Evolutionary conservation across 92 coral and sea anemone species (phyloP).

Genomic region (Anthopleura xanthogrammica): DNA sequence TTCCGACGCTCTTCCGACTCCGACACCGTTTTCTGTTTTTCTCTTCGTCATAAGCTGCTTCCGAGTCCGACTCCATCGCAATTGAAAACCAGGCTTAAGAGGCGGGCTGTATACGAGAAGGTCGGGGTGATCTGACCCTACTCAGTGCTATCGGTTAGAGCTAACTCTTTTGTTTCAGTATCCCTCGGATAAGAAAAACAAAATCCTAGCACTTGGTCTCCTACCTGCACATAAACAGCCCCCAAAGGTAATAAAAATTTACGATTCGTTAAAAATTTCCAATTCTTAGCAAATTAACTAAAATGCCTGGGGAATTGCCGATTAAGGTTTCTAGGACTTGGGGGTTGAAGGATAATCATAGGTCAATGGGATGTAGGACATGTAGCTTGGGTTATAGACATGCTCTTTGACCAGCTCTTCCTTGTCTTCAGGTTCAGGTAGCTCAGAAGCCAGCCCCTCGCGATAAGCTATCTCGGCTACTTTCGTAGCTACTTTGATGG

Average conservation of each 20-base stretch:
- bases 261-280: neutral
- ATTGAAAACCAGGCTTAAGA: too few relatives aligned
- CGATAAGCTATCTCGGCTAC: conserved; percentile 76
- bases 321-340: neutral
- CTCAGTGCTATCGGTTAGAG: too few relatives aligned
- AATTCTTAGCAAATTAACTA: neutral
- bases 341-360: conserved; percentile 59
- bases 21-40: too few relatives aligned
- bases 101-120: too few relatives aligned
- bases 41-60: too few relatives aligned
- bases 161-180: too few relatives aligned
- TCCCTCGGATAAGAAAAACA: too few relatives aligned
- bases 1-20: too few relatives aligned
- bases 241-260: neutral
- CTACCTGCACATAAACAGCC: neutral
- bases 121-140: too few relatives aligned
- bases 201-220: too few relatives aligned
- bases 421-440: conserved; percentile 90
- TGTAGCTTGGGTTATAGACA: conserved; percentile 75
- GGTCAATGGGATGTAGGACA: conserved; percentile 88
- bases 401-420: conserved; percentile 61
- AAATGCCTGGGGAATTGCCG: too few relatives aligned
- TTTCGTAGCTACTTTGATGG: conserved; percentile 67
- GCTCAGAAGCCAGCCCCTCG: conserved; percentile 72
- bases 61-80: too few relatives aligned